Conservation (phyloP, 2,888 invertebrate species). For the Leucophora obtusa region DNA sequence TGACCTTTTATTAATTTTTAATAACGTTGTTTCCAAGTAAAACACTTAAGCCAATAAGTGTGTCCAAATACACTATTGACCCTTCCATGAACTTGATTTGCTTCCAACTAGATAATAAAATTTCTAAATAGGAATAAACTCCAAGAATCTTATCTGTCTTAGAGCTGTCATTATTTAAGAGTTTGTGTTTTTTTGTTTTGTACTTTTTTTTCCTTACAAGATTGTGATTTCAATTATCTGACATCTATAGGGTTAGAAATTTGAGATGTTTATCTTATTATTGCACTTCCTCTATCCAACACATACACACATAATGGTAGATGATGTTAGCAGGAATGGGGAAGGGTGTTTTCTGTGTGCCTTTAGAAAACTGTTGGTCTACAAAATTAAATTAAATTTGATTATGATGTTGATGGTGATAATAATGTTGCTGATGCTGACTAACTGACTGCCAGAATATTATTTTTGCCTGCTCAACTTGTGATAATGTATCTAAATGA, state of each 20-base stretch:
- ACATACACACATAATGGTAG: not conserved
- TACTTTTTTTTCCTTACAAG: constrained; percentile 44
- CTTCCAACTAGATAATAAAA: constrained; percentile 17
- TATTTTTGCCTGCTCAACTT: constrained; percentile 54
- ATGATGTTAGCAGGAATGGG: not conserved
- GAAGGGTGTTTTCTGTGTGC: constrained; percentile 28
- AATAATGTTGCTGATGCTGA: constrained; percentile 33
- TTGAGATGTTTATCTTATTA: constrained; percentile 61
- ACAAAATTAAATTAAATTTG: constrained; percentile 60
- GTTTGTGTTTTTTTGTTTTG: constrained; percentile 4
- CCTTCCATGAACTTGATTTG: constrained; percentile 18
- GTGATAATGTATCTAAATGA: constrained; percentile 64
- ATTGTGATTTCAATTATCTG: constrained; percentile 64
- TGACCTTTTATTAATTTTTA: constrained; percentile 64
- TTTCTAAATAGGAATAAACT: constrained; percentile 25
- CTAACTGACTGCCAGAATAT: constrained; percentile 16
- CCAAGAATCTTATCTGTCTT: constrained; percentile 25
- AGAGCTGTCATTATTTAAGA: constrained; percentile 43
- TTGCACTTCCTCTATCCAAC: constrained; percentile 53
- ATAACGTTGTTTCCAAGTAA: constrained; percentile 48
- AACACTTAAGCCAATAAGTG: constrained; percentile 57
- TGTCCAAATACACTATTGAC: constrained; percentile 24
- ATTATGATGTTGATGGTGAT: constrained; percentile 41
- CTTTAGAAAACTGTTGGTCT: constrained; percentile 19
- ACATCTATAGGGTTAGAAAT: constrained; percentile 54